Percentiles rank a stretch among this genome's conserved stretches.
phyloP scores from a whole-genome alignment of 92 coral and sea anemone species.

The Blastomussa wellsi region DNA sequence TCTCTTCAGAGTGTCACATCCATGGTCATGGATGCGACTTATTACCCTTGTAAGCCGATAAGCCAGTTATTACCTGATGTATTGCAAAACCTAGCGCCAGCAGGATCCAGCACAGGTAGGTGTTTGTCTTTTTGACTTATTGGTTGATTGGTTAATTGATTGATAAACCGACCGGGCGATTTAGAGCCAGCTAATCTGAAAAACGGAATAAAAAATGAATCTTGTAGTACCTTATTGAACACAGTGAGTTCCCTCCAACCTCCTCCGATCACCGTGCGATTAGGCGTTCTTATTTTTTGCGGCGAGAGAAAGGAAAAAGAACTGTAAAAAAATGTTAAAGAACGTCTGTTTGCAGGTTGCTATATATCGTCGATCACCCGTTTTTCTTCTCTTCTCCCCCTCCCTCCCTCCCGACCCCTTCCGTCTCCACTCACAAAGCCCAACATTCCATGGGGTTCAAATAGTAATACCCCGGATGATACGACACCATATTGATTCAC shows the following conservation, averaged over 20 bases:
- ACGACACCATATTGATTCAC: constrained; percentile 25
- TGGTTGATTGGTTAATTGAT: not conserved
- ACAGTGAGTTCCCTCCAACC: too few relatives aligned
- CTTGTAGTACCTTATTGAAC: too few relatives aligned
- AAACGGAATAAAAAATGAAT: too few relatives aligned
- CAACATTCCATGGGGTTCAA: not conserved
- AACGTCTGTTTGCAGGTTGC: too few relatives aligned
- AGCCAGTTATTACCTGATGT: not conserved
- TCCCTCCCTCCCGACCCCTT: too few relatives aligned
- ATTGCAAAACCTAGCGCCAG: not conserved
- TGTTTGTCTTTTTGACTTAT: not conserved
- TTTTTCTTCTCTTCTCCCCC: too few relatives aligned
- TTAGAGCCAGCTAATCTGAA: too few relatives aligned
- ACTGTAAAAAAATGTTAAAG: too few relatives aligned
- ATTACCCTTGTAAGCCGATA: not conserved
- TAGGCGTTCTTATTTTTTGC: too few relatives aligned
- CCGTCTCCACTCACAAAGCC: not conserved
- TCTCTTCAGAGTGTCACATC: not conserved
- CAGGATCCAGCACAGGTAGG: not conserved
- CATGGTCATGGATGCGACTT: not conserved
- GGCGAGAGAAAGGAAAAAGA: too few relatives aligned
- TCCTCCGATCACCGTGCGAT: too few relatives aligned
- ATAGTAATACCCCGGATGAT: not conserved
- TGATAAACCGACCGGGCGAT: not conserved
- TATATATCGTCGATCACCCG: too few relatives aligned